Base-by-base conservation (phyloP, 2,797 vertebrate species). In the Tarsius wallacei region DNA sequence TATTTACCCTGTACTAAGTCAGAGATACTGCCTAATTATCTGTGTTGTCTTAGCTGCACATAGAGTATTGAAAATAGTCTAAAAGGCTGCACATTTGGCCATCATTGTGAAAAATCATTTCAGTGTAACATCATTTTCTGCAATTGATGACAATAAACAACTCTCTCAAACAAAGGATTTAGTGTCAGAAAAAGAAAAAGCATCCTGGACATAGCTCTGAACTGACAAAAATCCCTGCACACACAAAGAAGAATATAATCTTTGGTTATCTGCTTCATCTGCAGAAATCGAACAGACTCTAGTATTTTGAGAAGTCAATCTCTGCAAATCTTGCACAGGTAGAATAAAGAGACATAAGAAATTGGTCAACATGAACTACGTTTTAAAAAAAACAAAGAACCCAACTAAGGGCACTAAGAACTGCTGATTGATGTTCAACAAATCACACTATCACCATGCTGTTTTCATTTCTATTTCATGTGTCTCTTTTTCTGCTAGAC, bases 361-460 rank as follows among this genome's bases (percentile, higher is more conserved):
- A 92, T 33, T 0, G 3, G 31, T 92, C 68, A 90, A 64, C 5
- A 5, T 76, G 26, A 78, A 4, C 66, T 71, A 76, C 51, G 86
- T 76, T 28, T 96, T 42, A 4, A 74, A 93, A 93, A 94, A 96
- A 94, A 31, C n/a, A 74, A 90, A 53, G 36, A 92, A 91, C 4
- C 9, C 51, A 86, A 73, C 21, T 68, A 80, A 91, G 5, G 0
- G n/a, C 70, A 91, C 31, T 64, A 70, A 74, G 82, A 59, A 61
- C 31, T 82, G 19, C 15, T 82, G 47, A 84, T 53, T 26, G 14
- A 61, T 84, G 6, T 21, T 90, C 5, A 94, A 42, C 17, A 74
- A 84, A 95, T 90, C 31, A 47, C 28, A 59, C 51, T 53, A 64
- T 90, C 21, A 13, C 87, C 28, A 82, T 0, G 0, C 2, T 59